Evolutionary conservation across 1,140 invertebrate species (phyloP).

Genomic region (Drosophila serrata): DNA sequence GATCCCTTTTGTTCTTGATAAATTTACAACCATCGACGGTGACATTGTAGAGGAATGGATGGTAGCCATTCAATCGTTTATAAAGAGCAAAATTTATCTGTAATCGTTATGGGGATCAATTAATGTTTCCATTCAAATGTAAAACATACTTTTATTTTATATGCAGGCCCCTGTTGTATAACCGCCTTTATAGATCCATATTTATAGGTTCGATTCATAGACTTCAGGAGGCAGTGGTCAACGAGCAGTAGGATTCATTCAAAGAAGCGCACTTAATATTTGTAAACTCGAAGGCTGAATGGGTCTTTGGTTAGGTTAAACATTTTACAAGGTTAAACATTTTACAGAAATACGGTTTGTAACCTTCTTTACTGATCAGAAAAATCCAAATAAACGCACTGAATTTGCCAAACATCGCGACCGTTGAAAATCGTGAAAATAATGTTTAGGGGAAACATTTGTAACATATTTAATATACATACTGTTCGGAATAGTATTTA

Average conservation of each 20-base stretch:
- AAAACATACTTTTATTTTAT: neutral
- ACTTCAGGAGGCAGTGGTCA: conserved; percentile 5
- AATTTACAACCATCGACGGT: conserved; percentile 6
- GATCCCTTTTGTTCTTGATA: neutral
- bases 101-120: too few relatives aligned
- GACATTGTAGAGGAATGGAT: conserved; percentile 8
- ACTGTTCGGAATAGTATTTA: neutral
- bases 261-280: neutral
- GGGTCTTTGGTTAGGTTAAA: too few relatives aligned
- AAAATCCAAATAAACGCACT: neutral
- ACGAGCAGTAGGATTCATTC: neutral
- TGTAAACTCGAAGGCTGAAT: conserved; percentile 1
- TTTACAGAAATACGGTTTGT: too few relatives aligned
- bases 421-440: neutral
- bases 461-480: neutral
- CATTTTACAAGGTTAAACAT: too few relatives aligned
- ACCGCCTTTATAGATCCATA: neutral
- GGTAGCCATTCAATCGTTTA: neutral
- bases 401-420: neutral
- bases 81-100: neutral
- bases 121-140: neutral
- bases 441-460: neutral
- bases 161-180: neutral
- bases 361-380: neutral
- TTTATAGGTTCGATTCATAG: conserved; percentile 15